Percentiles rank a stretch among this genome's conserved stretches.
Evolutionary conservation across 2,888 invertebrate species (phyloP).

Genomic region (Onchidella celtica): DNA sequence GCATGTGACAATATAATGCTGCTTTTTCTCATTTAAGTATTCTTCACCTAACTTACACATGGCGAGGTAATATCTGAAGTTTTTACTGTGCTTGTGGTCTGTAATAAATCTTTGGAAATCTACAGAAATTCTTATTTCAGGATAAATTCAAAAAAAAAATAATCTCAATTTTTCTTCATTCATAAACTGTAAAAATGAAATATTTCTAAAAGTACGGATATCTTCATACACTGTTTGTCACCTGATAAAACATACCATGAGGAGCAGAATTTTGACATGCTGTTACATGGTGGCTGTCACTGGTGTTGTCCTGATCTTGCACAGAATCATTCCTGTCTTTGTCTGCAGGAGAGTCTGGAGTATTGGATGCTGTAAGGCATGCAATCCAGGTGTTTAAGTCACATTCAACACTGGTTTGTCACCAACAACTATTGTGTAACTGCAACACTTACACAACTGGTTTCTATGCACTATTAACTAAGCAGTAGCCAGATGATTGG

Average conservation of each 20-base stretch:
- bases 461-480: too few species aligned
- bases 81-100: too few species aligned
- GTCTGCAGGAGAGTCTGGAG: slow-evolving; percentile 12
- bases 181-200: not conserved
- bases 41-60: too few species aligned
- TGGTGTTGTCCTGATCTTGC: not conserved
- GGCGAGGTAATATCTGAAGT: too few species aligned
- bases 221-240: not conserved
- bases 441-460: too few species aligned
- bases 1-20: too few species aligned
- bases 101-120: too few species aligned
- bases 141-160: not conserved
- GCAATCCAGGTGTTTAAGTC: slow-evolving; percentile 9
- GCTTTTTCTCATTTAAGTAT: too few species aligned
- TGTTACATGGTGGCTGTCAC: not conserved
- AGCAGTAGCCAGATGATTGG: too few species aligned
- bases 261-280: slow-evolving; percentile 20
- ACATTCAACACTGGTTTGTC: not conserved
- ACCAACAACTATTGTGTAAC: too few species aligned
- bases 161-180: not conserved
- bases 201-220: not conserved
- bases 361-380: slow-evolving; percentile 41
- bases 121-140: too few species aligned
- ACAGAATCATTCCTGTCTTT: slow-evolving; percentile 13
- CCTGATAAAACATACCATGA: slow-evolving; percentile 29